A percentile compares a stretch with the other conserved stretches of the same genome.
Evolutionary conservation across 2,113 vertebrate genomes (phyloP).

Genomic region (Hemicordylus capensis): DNA sequence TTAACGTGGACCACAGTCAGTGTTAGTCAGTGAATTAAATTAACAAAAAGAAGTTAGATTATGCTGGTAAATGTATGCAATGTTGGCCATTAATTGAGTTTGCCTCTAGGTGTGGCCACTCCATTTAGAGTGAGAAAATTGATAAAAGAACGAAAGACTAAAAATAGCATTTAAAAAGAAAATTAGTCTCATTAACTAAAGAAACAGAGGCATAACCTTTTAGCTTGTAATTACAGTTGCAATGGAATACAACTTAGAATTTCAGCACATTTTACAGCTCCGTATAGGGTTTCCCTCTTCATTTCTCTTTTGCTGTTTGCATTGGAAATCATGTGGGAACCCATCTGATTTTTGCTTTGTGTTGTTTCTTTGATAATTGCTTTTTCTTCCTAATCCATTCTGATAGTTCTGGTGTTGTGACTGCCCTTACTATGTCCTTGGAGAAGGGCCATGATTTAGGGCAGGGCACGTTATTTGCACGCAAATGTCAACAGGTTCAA

Average conservation of each 20-base stretch:
- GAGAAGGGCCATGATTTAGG: too few relatives aligned
- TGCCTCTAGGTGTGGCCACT: conserved; percentile 21
- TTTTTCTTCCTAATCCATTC: neutral
- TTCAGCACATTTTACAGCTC: neutral
- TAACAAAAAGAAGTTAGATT: conserved; percentile 14
- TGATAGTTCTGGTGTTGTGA: neutral
- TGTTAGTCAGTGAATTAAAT: conserved; percentile 11
- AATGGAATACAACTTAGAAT: neutral
- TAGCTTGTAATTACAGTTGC: conserved; percentile 17
- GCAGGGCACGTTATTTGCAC: too few relatives aligned
- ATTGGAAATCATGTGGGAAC: neutral
- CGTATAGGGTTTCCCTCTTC: neutral
- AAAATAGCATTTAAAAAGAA: conserved; percentile 1
- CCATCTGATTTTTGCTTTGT: neutral
- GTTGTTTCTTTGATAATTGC: neutral
- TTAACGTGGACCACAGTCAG: neutral
- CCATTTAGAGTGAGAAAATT: neutral
- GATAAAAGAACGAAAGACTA: neutral
- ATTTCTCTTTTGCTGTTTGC: too few relatives aligned
- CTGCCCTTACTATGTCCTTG: too few relatives aligned
- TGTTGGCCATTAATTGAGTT: conserved; percentile 11
- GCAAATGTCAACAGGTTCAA: too few relatives aligned
- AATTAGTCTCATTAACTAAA: conserved; percentile 31
- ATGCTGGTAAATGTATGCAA: neutral
- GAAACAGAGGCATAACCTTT: conserved; percentile 15